Conservation (phyloP, 2,888 invertebrate genomes). For the Scelioninae gen. 2 region DNA sequence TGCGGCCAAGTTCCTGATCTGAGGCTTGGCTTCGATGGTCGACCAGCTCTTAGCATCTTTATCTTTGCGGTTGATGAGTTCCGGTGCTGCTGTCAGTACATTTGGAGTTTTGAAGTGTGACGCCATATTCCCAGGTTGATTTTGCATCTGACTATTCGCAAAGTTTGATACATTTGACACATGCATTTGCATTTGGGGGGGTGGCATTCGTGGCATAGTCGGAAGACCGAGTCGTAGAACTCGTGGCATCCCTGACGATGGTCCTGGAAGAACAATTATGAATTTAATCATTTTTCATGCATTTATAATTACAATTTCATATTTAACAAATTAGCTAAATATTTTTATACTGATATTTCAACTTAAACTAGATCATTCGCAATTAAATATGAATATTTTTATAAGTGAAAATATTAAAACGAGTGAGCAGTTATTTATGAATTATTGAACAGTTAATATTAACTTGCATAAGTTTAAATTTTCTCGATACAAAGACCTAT, state of each 20-base stretch:
- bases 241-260: slow-evolving; percentile 80
- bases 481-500: no score
- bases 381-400: no score
- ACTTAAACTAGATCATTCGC: no score
- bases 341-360: no score
- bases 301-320: no score
- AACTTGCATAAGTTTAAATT: no score
- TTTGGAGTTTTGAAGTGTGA: slow-evolving; percentile 78
- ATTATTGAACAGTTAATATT: no score
- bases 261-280: slow-evolving; percentile 76
- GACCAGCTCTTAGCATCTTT: slow-evolving; percentile 81
- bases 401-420: no score
- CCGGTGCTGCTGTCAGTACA: slow-evolving; percentile 88
- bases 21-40: slow-evolving; percentile 97
- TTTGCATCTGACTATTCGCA: slow-evolving; percentile 66
- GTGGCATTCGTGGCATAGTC: slow-evolving; percentile 78
- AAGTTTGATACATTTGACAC: slow-evolving; percentile 67
- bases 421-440: no score
- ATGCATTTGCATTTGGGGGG: slow-evolving; percentile 77
- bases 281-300: no score
- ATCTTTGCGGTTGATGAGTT: slow-evolving; percentile 85
- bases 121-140: slow-evolving; percentile 62
- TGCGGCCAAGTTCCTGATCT: slow-evolving; percentile 93
- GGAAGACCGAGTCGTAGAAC: slow-evolving; percentile 81
- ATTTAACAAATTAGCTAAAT: no score